Conservation (phyloP, 2,113 vertebrate genomes). For the Dicerorhinus sumatrensis region DNA sequence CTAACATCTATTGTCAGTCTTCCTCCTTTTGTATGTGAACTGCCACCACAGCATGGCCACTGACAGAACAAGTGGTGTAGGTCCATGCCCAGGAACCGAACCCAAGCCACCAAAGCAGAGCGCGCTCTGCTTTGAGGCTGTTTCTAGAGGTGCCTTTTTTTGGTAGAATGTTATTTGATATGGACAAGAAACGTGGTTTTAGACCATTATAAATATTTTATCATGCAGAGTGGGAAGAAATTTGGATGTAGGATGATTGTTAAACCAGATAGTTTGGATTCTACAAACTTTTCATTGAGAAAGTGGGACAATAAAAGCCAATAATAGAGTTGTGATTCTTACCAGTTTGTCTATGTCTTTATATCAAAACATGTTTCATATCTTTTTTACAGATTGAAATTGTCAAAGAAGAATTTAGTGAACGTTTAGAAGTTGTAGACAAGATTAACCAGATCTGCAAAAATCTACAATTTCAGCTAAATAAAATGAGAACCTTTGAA, state of each 20-base stretch:
- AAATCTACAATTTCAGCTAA: constrained; percentile 94
- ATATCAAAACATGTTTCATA: not conserved
- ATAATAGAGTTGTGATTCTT: not conserved
- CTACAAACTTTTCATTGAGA: not conserved
- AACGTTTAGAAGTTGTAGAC: constrained; percentile 90
- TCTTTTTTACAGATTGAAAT: constrained; percentile 88
- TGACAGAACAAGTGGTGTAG: too few species aligned
- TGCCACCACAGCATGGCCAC: too few species aligned
- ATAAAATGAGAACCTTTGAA: constrained; percentile 94
- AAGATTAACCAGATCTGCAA: constrained; percentile 93
- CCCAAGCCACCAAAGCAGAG: too few species aligned
- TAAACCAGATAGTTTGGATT: not conserved
- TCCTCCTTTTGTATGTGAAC: too few species aligned
- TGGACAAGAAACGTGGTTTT: constrained; percentile 36
- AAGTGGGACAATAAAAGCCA: not conserved
- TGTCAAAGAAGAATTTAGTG: constrained; percentile 92
- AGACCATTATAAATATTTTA: not conserved
- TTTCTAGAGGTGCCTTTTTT: not conserved
- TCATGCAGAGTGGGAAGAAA: not conserved
- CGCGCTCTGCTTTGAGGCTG: too few species aligned
- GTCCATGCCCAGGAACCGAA: too few species aligned
- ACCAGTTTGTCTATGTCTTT: not conserved
- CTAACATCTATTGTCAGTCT: too few species aligned
- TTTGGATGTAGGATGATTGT: not conserved
- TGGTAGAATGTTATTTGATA: not conserved